These are phyloP conservation scores for Drosophila leontia DNA, from an alignment of 1,140 invertebrate genomes.

Conservation along the genomic window DNA sequence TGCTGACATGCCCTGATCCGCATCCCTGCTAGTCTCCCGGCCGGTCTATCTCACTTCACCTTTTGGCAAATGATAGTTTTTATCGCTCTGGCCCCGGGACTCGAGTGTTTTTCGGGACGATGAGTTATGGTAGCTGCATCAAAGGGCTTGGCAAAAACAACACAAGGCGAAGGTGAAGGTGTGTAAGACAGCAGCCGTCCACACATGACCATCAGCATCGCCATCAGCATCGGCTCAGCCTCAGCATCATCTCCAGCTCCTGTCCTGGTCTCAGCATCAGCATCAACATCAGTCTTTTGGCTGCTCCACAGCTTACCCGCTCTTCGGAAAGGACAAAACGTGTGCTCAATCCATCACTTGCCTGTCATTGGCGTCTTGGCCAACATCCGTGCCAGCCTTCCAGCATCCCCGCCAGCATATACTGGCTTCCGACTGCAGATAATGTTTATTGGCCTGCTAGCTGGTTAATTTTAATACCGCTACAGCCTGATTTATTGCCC, in stretches of 20 bases:
- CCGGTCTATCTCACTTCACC: constrained; percentile 58
- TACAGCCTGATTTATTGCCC: constrained; percentile 69
- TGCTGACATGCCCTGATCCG: constrained; percentile 19
- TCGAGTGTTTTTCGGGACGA: constrained; percentile 62
- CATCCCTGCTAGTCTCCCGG: constrained; percentile 32
- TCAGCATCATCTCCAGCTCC: constrained; percentile 38
- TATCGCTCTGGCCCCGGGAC: constrained; percentile 56
- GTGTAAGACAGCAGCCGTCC: constrained; percentile 36
- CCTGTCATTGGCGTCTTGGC: constrained; percentile 74
- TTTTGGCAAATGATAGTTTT: constrained; percentile 81
- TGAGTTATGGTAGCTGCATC: constrained; percentile 80
- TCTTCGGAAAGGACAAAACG: constrained; percentile 44
- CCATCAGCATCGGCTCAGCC: constrained; percentile 38
- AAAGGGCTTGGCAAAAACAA: constrained; percentile 65
- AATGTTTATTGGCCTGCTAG: constrained; percentile 81
- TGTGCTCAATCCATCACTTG: constrained; percentile 77
- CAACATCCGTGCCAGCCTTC: constrained; percentile 7
- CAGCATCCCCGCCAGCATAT: constrained; percentile 1
- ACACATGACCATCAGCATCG: constrained; percentile 63
- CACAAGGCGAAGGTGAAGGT: constrained; percentile 37
- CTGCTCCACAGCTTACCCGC: constrained; percentile 35
- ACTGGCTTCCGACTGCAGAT: constrained; percentile 45
- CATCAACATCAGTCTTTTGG: constrained; percentile 66
- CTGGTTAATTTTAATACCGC: constrained; percentile 79
- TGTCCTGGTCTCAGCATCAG: not conserved